Evolutionary conservation across 1,140 invertebrate genomes (phyloP), one percentile per base, ranked within the genome.

Genomic region (Heliconius congener): DNA sequence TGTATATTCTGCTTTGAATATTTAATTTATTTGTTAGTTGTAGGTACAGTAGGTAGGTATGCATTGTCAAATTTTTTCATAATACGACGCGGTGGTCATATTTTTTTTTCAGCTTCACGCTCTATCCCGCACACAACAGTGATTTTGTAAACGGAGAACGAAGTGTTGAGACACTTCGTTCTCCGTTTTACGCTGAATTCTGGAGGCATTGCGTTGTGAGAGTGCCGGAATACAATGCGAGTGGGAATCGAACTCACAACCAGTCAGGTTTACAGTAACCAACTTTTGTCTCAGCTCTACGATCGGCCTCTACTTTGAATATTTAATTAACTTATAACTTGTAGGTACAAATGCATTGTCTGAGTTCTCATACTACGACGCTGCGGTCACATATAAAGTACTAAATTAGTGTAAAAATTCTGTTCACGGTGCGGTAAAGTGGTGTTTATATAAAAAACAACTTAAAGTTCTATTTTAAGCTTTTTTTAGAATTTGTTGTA

Each of bases 341-440:
- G 37, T 46, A 42, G 9, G 39, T 27, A 60, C 6, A 46, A 0
- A 16, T 46, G 76, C 46, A 71, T 16, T 66, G 71, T 50, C 39
- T 70, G 16, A 78, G 72, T 66, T 66, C 23, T 27, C 60, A 42
- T n/a, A 57, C 52, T n/a, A 73, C 71, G 71, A 19, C 23, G 37
- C 52, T 37, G 19, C 37, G 37, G 55, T 78, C 37, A n/a, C 76
- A 78, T 78, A 73, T 71, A 60, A 78, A 78, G 60, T 42, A 73
- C 71, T 27, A 23, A 77, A 77, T 71, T 77, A 73, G 30, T 78
- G 30, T 16, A 73, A 78, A 73, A 46, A 78, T 78, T 78, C 71
- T 19, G 13, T 18, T 66, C 76, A 73, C 76, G 76, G n/a, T 13
- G 34, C 19, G 18, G 16, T 75, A 57, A 55, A 39, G 73, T 34